Conservation (phyloP, 92 coral and sea anemone species). For the Zoanthus gigantus region DNA sequence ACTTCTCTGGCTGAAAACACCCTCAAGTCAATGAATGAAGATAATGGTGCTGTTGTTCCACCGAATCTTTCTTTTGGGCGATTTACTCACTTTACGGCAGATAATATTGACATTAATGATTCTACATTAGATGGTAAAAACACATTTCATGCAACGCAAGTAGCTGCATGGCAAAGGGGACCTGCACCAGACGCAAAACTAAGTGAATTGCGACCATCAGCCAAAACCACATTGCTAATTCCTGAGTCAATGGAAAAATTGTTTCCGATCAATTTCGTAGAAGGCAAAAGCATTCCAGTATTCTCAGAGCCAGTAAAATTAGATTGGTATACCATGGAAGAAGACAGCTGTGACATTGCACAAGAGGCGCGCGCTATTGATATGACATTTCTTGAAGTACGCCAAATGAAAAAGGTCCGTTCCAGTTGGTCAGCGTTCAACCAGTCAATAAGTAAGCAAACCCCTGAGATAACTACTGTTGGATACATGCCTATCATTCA, state of each 20-base stretch:
- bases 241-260: slow-evolving; percentile 67
- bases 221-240: slow-evolving; percentile 25
- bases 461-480: slow-evolving; percentile 46
- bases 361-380: slow-evolving; percentile 62
- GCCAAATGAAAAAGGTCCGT: slow-evolving; percentile 31
- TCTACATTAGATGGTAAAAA: slow-evolving; percentile 64
- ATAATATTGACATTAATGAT: slow-evolving; percentile 63
- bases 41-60: slow-evolving; percentile 50
- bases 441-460: slow-evolving; percentile 49
- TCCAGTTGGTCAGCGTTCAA: slow-evolving; percentile 67
- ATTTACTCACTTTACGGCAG: slow-evolving; percentile 64
- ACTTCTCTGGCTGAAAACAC: slow-evolving; percentile 57
- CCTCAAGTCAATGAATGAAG: slow-evolving; percentile 19
- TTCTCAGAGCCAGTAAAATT: slow-evolving; percentile 48
- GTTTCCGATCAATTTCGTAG: slow-evolving; percentile 13
- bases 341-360: slow-evolving; percentile 41
- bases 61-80: slow-evolving; percentile 45
- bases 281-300: slow-evolving; percentile 38
- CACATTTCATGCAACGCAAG: slow-evolving; percentile 71
- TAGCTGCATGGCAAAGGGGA: slow-evolving; percentile 72
- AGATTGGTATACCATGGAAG: slow-evolving; percentile 49
- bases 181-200: slow-evolving; percentile 25
- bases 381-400: slow-evolving; percentile 59
- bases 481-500: slow-evolving; percentile 69
- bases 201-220: slow-evolving; percentile 39